phyloP scores from a whole-genome alignment of 53 echinoderm and acorn worm genomes.

The Holothuria scabra region DNA sequence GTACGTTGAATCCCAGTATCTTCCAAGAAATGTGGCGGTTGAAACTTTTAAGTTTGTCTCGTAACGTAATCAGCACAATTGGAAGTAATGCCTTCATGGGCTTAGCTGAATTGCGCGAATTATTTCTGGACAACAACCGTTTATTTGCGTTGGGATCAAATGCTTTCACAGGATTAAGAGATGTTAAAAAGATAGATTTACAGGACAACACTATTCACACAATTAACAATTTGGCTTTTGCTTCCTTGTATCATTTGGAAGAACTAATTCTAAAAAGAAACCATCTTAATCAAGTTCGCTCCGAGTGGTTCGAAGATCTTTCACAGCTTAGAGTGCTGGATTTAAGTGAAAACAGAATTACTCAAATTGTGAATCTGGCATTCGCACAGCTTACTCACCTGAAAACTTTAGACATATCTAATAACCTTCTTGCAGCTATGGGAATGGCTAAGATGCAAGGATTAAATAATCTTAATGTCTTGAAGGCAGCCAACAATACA shows the following conservation, averaged over 20 bases:
- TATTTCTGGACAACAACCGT: slow-evolving; percentile 18
- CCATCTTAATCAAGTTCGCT: not conserved
- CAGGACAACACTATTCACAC: not conserved
- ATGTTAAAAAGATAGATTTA: slow-evolving; percentile 15
- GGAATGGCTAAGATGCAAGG: slow-evolving; percentile 23
- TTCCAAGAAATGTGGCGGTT: slow-evolving; percentile 22
- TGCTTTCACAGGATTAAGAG: slow-evolving; percentile 10
- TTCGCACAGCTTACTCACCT: not conserved
- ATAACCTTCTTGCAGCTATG: not conserved
- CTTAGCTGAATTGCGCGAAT: slow-evolving; percentile 6
- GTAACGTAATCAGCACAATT: not conserved
- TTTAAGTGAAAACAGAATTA: slow-evolving; percentile 36
- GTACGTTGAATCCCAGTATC: not conserved
- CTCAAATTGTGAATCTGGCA: slow-evolving; percentile 4
- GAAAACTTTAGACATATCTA: slow-evolving; percentile 29
- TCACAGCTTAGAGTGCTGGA: not conserved
- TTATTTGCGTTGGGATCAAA: not conserved
- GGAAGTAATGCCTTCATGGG: slow-evolving; percentile 2
- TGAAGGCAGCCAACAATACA: slow-evolving; percentile 14
- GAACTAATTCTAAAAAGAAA: slow-evolving; percentile 11
- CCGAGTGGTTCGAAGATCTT: slow-evolving; percentile 29
- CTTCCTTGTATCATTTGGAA: slow-evolving; percentile 24
- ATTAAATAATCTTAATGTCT: not conserved
- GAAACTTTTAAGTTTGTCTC: slow-evolving; percentile 17
- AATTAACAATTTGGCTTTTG: slow-evolving; percentile 1